A percentile compares a stretch with the other conserved stretches of the same genome.
phyloP scores from a whole-genome alignment of 2,797 vertebrate genomes.

The Leptatherina wallacei region DNA sequence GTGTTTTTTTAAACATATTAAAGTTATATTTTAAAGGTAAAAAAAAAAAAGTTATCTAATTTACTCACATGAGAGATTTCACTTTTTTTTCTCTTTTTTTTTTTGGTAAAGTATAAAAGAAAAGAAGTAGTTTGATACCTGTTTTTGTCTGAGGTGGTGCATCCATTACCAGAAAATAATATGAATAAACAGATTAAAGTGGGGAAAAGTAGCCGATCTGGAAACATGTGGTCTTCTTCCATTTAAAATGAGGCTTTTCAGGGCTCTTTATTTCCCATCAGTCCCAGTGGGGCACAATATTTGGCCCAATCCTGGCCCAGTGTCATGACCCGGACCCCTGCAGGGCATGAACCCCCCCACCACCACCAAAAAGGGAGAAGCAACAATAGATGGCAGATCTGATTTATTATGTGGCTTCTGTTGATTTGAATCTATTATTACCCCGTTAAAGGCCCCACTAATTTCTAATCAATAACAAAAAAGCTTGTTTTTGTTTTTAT shows the following conservation, averaged over 20 bases:
- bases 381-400: not conserved
- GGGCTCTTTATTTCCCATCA: slow-evolving; percentile 8
- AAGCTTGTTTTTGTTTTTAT: too few species aligned
- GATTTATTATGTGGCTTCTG: not conserved
- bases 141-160: slow-evolving; percentile 66
- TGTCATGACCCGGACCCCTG: slow-evolving; percentile 16
- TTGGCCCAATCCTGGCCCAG: slow-evolving; percentile 1
- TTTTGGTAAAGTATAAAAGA: not conserved
- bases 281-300: slow-evolving; percentile 17
- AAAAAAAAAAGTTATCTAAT: not conserved
- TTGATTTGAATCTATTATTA: too few species aligned
- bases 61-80: too few species aligned
- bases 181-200: not conserved
- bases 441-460: too few species aligned
- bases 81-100: not conserved
- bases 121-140: slow-evolving; percentile 44
- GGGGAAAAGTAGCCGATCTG: not conserved
- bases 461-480: too few species aligned
- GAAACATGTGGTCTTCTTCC: slow-evolving; percentile 7
- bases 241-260: not conserved
- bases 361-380: not conserved
- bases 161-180: slow-evolving; percentile 48
- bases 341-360: too few species aligned
- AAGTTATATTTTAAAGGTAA: slow-evolving; percentile 1
- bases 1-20: slow-evolving; percentile 5